Conservation (phyloP, 2,113 vertebrate species). For the Pteropus alecto region DNA sequence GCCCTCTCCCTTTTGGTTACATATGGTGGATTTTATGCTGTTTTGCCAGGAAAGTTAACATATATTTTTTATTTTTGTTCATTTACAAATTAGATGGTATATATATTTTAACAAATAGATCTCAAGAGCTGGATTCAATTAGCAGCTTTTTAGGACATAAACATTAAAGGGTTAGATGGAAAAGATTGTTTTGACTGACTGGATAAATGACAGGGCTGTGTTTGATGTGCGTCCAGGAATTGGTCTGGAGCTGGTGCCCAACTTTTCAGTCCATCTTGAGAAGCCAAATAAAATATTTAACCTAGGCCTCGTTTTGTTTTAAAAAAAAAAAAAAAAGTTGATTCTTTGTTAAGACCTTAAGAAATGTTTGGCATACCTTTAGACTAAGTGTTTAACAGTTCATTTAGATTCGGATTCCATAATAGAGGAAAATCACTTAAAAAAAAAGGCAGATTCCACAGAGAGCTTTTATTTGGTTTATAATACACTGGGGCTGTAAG, state of each 20-base stretch:
- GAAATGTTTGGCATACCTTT: conserved; percentile 88
- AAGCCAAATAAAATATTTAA: conserved; percentile 94
- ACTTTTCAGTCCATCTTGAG: conserved; percentile 82
- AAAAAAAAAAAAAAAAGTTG: conserved; percentile 70
- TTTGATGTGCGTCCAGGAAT: conserved; percentile 90
- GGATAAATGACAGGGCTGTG: conserved; percentile 87
- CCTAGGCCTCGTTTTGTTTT: conserved; percentile 84
- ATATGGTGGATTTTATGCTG: conserved; percentile 72
- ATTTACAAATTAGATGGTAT: conserved; percentile 81
- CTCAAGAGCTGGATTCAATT: conserved; percentile 86
- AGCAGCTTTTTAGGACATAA: conserved; percentile 87
- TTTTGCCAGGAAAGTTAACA: conserved; percentile 66
- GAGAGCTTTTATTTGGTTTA: conserved; percentile 76
- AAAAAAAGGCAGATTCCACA: conserved; percentile 56
- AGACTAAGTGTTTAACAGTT: conserved; percentile 85
- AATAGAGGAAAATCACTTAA: conserved; percentile 72
- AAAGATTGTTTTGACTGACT: conserved; percentile 92
- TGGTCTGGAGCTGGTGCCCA: conserved; percentile 87
- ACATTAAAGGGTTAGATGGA: conserved; percentile 87
- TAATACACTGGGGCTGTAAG: conserved; percentile 30
- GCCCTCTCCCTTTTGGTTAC: conserved; percentile 70
- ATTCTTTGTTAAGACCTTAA: conserved; percentile 85
- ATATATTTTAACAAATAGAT: conserved; percentile 82
- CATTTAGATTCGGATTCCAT: conserved; percentile 82
- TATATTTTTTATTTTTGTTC: conserved; percentile 74